phyloP scores from a whole-genome alignment of 1,140 invertebrate species.

The Drosophila orena region DNA sequence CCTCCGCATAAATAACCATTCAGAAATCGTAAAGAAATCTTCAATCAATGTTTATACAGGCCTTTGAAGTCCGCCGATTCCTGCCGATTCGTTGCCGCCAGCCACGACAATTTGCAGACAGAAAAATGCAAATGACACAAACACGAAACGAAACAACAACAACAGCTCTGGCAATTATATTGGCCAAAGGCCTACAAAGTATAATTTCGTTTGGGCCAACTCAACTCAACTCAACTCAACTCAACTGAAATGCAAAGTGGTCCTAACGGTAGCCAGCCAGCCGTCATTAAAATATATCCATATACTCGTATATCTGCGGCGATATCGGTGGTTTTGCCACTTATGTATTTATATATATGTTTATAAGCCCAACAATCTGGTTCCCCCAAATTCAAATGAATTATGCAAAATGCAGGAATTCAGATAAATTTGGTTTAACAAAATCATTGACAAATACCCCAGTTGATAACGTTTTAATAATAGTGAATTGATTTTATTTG shows the following conservation, averaged over 20 bases:
- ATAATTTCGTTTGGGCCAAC: slow-evolving; percentile 28
- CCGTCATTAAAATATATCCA: slow-evolving; percentile 8
- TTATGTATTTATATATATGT: slow-evolving; percentile 2
- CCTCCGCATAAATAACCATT: slow-evolving; percentile 83
- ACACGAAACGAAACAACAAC: slow-evolving; percentile 32
- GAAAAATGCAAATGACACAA: slow-evolving; percentile 77
- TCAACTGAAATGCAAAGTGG: neutral
- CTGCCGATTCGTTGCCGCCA: slow-evolving; percentile 45
- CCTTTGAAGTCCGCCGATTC: slow-evolving; percentile 68
- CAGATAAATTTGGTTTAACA: slow-evolving; percentile 42
- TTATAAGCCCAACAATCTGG: slow-evolving; percentile 29
- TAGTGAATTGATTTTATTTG: slow-evolving; percentile 36
- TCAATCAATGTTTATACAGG: slow-evolving; percentile 83
- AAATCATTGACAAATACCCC: slow-evolving; percentile 32
- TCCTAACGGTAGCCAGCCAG: slow-evolving; percentile 34
- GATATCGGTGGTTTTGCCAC: slow-evolving; percentile 3
- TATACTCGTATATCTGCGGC: neutral
- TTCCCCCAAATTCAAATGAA: neutral
- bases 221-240: neutral
- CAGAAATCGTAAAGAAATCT: slow-evolving; percentile 84
- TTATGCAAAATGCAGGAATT: slow-evolving; percentile 31
- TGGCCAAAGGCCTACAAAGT: slow-evolving; percentile 35
- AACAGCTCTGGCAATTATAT: slow-evolving; percentile 27
- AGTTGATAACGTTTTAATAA: slow-evolving; percentile 40
- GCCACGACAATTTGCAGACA: slow-evolving; percentile 78